A percentile compares a stretch with the other conserved stretches of the same genome.
These are phyloP conservation scores for Macrosiphum euphorbiae DNA, from an alignment of 2,888 invertebrate genomes.

Conservation along the genomic window DNA sequence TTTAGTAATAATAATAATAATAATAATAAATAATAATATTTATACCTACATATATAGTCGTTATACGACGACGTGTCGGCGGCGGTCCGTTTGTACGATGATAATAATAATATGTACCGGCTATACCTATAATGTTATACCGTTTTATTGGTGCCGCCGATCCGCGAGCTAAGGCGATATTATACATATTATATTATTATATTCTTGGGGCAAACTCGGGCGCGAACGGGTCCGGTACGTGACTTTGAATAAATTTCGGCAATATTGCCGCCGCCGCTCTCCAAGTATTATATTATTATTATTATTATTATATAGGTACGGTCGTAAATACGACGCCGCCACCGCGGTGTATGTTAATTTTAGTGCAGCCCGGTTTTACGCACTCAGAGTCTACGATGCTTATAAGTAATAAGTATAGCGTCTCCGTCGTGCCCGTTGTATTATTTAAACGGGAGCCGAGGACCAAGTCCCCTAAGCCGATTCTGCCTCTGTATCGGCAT, in stretches of 20 bases:
- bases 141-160: constrained; percentile 54
- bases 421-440: not conserved
- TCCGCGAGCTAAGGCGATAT: not conserved
- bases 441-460: not conserved
- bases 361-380: constrained; percentile 31
- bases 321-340: constrained; percentile 43
- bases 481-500: not conserved
- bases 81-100: constrained; percentile 1
- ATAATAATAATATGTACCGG: constrained; percentile 8
- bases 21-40: too few relatives aligned
- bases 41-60: not conserved
- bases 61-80: constrained; percentile 44
- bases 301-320: not conserved
- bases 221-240: constrained; percentile 40
- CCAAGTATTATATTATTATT: not conserved
- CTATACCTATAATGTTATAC: not conserved
- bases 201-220: not conserved
- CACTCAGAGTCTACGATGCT: not conserved
- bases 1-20: not conserved
- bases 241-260: constrained; percentile 54
- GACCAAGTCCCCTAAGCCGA: not conserved
- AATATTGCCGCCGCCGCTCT: constrained; percentile 1
- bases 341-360: not conserved
- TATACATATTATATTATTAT: not conserved
- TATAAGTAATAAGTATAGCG: not conserved